Percentiles rank a stretch among this genome's conserved stretches.
Conservation (phyloP, 2,888 invertebrate genomes). For the Aspidiotus rigidus region DNA sequence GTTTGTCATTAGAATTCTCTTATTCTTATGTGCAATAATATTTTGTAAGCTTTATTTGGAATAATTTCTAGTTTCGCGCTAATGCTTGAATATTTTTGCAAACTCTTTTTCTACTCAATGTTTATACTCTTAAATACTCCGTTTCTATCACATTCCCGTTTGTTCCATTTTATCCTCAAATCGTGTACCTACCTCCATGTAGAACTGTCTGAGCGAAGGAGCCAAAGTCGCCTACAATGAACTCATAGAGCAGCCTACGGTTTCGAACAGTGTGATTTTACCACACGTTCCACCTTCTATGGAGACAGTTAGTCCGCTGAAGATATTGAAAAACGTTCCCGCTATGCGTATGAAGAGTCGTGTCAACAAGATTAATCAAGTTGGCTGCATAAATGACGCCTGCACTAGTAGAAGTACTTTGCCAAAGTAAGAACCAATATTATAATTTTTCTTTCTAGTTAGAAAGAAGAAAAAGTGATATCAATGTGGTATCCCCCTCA, state of each 20-base stretch:
- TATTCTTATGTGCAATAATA: too few relatives aligned
- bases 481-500: too few relatives aligned
- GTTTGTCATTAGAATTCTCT: too few relatives aligned
- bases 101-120: constrained; percentile 37
- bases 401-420: neutral
- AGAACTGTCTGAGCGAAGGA: constrained; percentile 65
- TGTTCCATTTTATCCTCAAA: constrained; percentile 39
- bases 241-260: constrained; percentile 65
- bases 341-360: constrained; percentile 49
- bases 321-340: constrained; percentile 55
- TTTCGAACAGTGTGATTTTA: constrained; percentile 32
- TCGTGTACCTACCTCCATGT: constrained; percentile 9
- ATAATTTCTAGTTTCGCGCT: constrained; percentile 3
- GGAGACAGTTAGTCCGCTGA: constrained; percentile 50
- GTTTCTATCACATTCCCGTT: constrained; percentile 3
- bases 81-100: constrained; percentile 35
- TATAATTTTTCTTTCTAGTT: neutral
- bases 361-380: constrained; percentile 44
- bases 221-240: constrained; percentile 88
- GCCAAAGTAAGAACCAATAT: neutral
- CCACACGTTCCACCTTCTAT: constrained; percentile 37
- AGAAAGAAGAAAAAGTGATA: too few relatives aligned
- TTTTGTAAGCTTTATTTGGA: too few relatives aligned
- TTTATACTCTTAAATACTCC: neutral
- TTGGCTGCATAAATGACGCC: constrained; percentile 6